phyloP scores from a whole-genome alignment of 1,140 invertebrate genomes.

The Dolichoris vasculosae region DNA sequence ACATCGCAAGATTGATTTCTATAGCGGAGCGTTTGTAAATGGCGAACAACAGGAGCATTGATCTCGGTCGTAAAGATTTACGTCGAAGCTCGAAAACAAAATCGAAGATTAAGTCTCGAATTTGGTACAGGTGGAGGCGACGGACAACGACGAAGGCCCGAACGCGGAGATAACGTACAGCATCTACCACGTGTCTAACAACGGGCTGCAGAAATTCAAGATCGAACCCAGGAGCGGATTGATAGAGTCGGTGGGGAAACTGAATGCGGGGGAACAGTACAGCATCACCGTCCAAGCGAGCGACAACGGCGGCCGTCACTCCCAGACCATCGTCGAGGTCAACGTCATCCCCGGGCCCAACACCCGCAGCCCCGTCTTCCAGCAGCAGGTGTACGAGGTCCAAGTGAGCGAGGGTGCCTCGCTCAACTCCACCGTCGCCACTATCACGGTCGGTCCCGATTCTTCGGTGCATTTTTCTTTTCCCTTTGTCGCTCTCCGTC shows the following conservation, averaged over 20 bases:
- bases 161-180: constrained; percentile 88
- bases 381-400: constrained; percentile 86
- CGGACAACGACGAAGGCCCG: constrained; percentile 88
- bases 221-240: constrained; percentile 87
- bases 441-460: constrained; percentile 75
- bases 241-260: constrained; percentile 84
- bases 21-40: too few relatives aligned
- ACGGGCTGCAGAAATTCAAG: constrained; percentile 88
- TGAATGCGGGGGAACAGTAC: constrained; percentile 90
- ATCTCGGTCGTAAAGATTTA: too few relatives aligned
- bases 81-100: not conserved
- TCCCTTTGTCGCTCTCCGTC: not conserved
- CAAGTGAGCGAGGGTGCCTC: constrained; percentile 91
- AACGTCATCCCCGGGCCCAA: constrained; percentile 88
- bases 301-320: constrained; percentile 81
- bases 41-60: too few relatives aligned
- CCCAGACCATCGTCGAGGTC: constrained; percentile 89
- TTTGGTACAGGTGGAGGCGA: constrained; percentile 79
- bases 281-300: constrained; percentile 89
- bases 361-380: constrained; percentile 87
- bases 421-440: constrained; percentile 88
- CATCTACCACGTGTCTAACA: constrained; percentile 92
- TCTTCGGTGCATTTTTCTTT: not conserved
- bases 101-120: not conserved
- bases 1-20: too few relatives aligned